Evolutionary conservation across 2,797 vertebrate species (phyloP).

Genomic region (Danio jaintianensis): DNA sequence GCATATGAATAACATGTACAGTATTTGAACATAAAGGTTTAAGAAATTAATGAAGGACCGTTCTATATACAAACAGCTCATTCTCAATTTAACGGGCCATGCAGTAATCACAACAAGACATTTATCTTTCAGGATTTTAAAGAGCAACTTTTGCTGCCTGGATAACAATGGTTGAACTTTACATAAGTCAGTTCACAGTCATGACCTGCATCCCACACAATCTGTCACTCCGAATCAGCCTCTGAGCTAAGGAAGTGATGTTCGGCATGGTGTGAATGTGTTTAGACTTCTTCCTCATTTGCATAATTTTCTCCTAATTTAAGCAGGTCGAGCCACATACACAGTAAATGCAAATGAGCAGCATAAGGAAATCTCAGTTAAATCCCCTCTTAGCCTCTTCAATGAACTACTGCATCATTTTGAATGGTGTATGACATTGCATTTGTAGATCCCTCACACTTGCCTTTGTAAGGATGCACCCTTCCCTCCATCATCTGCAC

Average conservation of each 20-base stretch:
- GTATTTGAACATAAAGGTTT: no score
- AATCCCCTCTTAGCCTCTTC: not conserved
- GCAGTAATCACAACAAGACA: not conserved
- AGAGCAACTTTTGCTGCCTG: not conserved
- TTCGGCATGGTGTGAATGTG: not conserved
- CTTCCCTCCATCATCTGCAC: conserved; percentile 87
- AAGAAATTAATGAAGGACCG: no score
- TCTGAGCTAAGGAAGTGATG: not conserved
- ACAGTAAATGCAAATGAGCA: not conserved
- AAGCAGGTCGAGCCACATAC: not conserved
- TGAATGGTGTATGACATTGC: not conserved
- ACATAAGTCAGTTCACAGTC: not conserved
- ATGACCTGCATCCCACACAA: not conserved
- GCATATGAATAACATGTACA: no score
- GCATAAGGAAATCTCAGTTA: not conserved
- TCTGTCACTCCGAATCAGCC: not conserved
- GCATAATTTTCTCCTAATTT: not conserved
- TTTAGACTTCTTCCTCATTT: not conserved
- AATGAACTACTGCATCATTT: not conserved
- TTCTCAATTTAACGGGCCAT: not conserved
- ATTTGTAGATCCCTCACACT: conserved; percentile 14
- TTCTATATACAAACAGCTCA: no score
- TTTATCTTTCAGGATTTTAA: not conserved
- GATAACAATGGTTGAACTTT: not conserved
- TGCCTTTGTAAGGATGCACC: conserved; percentile 94